phyloP scores from a whole-genome alignment of 2,888 invertebrate species.

The Diaprepes abbreviatus region DNA sequence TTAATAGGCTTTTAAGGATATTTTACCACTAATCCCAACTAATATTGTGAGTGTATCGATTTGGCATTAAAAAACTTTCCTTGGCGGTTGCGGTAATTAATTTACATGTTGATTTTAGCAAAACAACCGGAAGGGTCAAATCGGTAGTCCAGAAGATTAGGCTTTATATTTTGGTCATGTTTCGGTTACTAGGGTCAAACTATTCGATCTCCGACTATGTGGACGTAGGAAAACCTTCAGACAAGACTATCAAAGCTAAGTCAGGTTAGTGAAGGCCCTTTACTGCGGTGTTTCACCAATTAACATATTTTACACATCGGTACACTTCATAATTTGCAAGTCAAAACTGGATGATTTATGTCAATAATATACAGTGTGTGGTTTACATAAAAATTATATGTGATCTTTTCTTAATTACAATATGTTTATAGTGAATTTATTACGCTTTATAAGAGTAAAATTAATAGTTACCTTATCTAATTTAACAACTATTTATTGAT shows the following conservation, averaged over 20 bases:
- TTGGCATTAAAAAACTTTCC: slow-evolving; percentile 7
- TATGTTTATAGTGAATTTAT: too few relatives aligned
- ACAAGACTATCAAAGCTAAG: slow-evolving; percentile 32
- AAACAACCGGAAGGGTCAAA: slow-evolving; percentile 21
- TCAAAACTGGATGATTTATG: slow-evolving; percentile 45
- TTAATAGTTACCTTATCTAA: too few relatives aligned
- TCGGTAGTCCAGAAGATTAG: slow-evolving; percentile 25
- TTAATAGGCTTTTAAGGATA: slow-evolving; percentile 4
- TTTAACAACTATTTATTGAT: too few relatives aligned
- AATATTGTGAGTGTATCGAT: background rate
- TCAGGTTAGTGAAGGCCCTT: slow-evolving; percentile 30
- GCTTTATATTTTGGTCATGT: slow-evolving; percentile 29
- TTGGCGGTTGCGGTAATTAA: slow-evolving; percentile 1
- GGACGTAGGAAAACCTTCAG: slow-evolving; percentile 28
- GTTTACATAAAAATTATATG: background rate
- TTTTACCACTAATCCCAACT: background rate
- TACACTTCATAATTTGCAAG: slow-evolving; percentile 43
- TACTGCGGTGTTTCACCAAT: slow-evolving; percentile 36
- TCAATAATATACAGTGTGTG: background rate
- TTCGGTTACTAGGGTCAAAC: slow-evolving; percentile 28
- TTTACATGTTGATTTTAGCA: slow-evolving; percentile 8
- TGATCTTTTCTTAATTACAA: too few relatives aligned
- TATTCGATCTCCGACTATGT: slow-evolving; percentile 23
- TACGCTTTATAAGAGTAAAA: too few relatives aligned
- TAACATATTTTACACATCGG: slow-evolving; percentile 47